Evolutionary conservation across 1,140 invertebrate species (phyloP).

Genomic region (Lepidurus apus): DNA sequence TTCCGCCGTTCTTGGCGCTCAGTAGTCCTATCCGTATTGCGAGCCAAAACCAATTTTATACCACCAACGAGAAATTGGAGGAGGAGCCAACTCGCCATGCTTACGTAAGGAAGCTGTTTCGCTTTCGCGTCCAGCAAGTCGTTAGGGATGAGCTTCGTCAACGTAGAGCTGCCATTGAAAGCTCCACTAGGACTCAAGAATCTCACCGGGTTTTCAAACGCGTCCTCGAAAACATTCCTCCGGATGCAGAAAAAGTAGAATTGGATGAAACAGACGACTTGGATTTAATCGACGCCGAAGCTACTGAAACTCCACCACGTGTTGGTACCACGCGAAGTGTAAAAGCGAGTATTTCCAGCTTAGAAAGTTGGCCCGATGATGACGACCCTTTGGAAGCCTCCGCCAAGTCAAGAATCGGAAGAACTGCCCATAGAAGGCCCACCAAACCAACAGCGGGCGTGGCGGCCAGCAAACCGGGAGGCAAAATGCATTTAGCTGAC

Average conservation of each 20-base stretch:
- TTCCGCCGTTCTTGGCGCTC: not conserved
- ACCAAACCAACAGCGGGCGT: not conserved
- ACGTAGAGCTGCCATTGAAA: not conserved
- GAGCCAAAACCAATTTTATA: not conserved
- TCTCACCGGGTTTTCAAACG: not conserved
- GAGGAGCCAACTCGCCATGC: not conserved
- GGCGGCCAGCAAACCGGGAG: not conserved
- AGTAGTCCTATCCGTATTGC: not conserved
- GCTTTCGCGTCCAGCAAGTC: not conserved
- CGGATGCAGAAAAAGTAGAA: not conserved
- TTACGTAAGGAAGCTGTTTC: not conserved
- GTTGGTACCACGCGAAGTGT: not conserved
- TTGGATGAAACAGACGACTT: not conserved
- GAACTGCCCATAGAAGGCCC: not conserved
- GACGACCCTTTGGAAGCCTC: conserved; percentile 20
- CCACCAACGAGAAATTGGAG: not conserved
- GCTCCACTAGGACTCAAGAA: not conserved
- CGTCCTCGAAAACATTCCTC: not conserved
- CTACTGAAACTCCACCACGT: not conserved
- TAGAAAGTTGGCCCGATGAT: conserved; percentile 23
- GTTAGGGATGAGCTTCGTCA: not conserved
- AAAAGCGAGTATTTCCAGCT: not conserved
- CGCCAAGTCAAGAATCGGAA: not conserved
- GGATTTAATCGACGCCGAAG: not conserved
- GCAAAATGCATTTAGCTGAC: not conserved